Percentiles rank a stretch among this genome's conserved stretches.
Evolutionary conservation across 2,113 vertebrate genomes (phyloP).

Genomic region (human (Homo sapiens)): GRCh38 chr18:32704001-32704500

Average conservation of each 20-base stretch:
- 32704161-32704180: background rate
- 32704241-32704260: background rate
- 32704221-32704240: background rate
- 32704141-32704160: background rate
- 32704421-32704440: background rate
- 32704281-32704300: background rate
- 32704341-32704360: background rate
- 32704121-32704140: background rate
- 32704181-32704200: background rate
- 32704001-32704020: background rate
- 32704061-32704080: background rate
- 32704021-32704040: background rate
- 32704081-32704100: background rate
- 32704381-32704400: background rate
- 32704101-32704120: background rate
- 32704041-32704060: background rate
- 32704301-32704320: background rate
- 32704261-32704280: background rate
- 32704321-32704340: background rate
- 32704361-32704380: background rate
- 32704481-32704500: fast-evolving
- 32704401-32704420: background rate
- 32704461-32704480: too few species aligned
- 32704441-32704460: too few species aligned
- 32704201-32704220: background rate